Evolutionary conservation across 2,113 vertebrate species (phyloP), one percentile per base, ranked within the genome.

Genomic region (Zonotrichia leucophrys): DNA sequence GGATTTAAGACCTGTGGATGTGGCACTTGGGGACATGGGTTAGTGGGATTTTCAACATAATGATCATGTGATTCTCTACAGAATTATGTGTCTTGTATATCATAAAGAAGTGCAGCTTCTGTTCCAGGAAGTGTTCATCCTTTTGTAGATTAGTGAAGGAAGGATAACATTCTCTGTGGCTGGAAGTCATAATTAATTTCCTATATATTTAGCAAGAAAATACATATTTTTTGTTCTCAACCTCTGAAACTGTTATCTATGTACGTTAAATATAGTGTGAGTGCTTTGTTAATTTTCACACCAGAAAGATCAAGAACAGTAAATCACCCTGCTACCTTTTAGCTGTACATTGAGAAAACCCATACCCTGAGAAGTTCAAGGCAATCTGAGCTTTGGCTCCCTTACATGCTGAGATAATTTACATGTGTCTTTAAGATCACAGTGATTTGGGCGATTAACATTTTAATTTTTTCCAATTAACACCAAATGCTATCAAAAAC

Each of bases 401-500:
- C 27, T 83, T 55, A 41, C 82, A 55, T 23, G 72, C 87, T 80
- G 82, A 85, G 82, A 83, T 94, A 95, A 95, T 94, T 92, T 94
- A 76, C 31, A 50, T 56, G 58, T 76, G 67, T 92, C 85, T 89
- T 95, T 79, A 90, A 90, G 84, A 95, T 94, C 74, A 59, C 35
- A 66, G 39, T 44, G 67, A 91, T 94, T 87, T 80, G 90, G 50
- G 41, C 31, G 8, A 91, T 95, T 85, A 90, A 87, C 82, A 80
- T 95, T 42, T 42, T 42, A 42, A 42, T 42, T 42, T 42, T 42
- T 42, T 88, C 82, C 20, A 94, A 94, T 94, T 95, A 95, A 80
- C 91, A 90, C 62, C 78, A 94, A 97, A 94, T 87, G 81, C 68
- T 95, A 69, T 69, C 69, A 91, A 91, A 95, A 95, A n/a, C 67